Base-by-base conservation (phyloP, 2,113 vertebrate genomes). In the Leptosomus discolor region DNA sequence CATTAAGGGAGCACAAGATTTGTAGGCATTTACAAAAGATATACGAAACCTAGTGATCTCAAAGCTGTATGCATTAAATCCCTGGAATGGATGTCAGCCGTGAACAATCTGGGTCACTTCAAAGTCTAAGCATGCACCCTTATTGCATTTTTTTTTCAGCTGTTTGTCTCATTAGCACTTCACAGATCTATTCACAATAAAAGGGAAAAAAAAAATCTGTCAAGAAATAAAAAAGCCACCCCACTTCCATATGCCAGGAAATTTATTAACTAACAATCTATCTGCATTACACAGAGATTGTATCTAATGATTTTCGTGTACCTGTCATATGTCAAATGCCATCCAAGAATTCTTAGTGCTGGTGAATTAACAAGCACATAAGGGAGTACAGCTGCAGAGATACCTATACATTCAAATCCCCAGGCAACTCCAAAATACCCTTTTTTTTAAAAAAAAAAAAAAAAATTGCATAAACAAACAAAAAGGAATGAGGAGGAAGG, bases 81-180 rank as follows among this genome's bases (percentile, higher is more conserved):
- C 12, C 29, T 73, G 53, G 41, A 94, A 91, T 15, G 22, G 19
- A 65, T 73, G 32, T 89, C 74, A 92, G 50, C 45, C 1, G 3
- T 61, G 32, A 92, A 89, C 37, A 88, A 51, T 50, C 3, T 43
- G 61, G 89, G 84, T 89, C 79, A 89, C 53, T 89, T 88, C 65
- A 57, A 96, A 94, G 61, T 26, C 70, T 91, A 87, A 89, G 82
- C 50, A 83, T 27, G 18, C 26, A 95, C 87, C 34, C 32, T 75
- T 73, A 79, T 92, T 45, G 61, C 37, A 76, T 76, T 95, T 94
- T 76, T 95, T 94, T 96, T 95, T 88, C 51, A 94, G 36, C 69
- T 85, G 82, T 95, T 87, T 93, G 61, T 90, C 95, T 95, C 86
- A 92, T 95, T 94, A 94, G 45, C 74, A 90, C 77, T 89, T 89